These are phyloP conservation scores for Macrophya annulata DNA, from an alignment of 2,888 invertebrate genomes.

Conservation along the genomic window DNA sequence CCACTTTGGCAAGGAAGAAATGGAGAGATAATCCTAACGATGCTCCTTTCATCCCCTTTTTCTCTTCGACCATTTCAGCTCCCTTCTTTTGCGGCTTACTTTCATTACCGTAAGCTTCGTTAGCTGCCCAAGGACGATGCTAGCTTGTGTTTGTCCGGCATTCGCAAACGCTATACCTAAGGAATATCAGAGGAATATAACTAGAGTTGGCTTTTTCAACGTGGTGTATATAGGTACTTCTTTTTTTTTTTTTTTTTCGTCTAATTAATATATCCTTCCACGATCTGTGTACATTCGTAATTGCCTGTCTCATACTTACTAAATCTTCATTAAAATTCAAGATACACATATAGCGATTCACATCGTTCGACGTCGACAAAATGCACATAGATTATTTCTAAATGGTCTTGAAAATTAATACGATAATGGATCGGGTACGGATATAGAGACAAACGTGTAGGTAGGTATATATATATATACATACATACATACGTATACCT, in stretches of 20 bases:
- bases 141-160: slow-evolving; percentile 31
- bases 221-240: not conserved
- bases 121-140: slow-evolving; percentile 20
- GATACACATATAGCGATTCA: not conserved
- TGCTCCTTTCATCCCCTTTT: slow-evolving; percentile 54
- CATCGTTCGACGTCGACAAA: not conserved
- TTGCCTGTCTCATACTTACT: not conserved
- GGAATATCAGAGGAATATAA: not conserved
- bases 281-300: not conserved
- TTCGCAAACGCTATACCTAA: not conserved
- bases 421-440: not conserved
- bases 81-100: slow-evolving; percentile 52
- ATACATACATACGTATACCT: too few species aligned
- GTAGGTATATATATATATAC: too few species aligned
- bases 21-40: slow-evolving; percentile 56
- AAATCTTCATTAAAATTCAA: not conserved
- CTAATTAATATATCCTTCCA: not conserved
- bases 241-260: not conserved
- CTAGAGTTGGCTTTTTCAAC: not conserved
- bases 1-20: slow-evolving; percentile 51
- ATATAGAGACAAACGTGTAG: not conserved
- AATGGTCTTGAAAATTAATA: slow-evolving; percentile 1
- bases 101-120: slow-evolving; percentile 55
- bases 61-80: slow-evolving; percentile 45
- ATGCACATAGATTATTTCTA: not conserved